Percentiles rank a stretch among this genome's conserved stretches.
phyloP scores from a whole-genome alignment of 2,888 invertebrate species.

The Therioaphis trifolii region DNA sequence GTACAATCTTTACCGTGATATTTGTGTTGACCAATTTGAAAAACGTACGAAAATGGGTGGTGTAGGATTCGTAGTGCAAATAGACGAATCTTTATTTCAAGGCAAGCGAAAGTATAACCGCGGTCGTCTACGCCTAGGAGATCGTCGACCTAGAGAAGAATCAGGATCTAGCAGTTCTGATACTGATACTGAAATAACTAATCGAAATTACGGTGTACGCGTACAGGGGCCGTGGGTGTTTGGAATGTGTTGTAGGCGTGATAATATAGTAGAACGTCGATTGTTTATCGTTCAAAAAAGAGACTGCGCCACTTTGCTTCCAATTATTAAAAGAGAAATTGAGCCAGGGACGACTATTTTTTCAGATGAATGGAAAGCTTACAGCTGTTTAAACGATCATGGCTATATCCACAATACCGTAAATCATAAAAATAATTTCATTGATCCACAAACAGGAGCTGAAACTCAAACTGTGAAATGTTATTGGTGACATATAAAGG shows the following conservation, averaged over 20 bases:
- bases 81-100: too few relatives aligned
- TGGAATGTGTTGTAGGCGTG: too few relatives aligned
- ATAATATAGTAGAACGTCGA: too few relatives aligned
- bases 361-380: constrained; percentile 12
- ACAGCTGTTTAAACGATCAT: too few relatives aligned
- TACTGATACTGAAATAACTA: not conserved
- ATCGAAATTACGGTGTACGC: not conserved
- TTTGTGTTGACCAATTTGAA: constrained; percentile 5
- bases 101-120: not conserved
- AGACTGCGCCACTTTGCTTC: not conserved
- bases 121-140: constrained; percentile 1
- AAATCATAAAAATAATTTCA: too few relatives aligned
- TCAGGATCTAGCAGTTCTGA: not conserved
- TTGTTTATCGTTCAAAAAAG: too few relatives aligned
- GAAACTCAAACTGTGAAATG: too few relatives aligned
- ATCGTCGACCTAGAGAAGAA: constrained; percentile 6
- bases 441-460: too few relatives aligned
- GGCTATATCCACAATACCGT: too few relatives aligned
- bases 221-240: too few relatives aligned
- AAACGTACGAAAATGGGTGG: not conserved
- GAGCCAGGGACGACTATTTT: not conserved
- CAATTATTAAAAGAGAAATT: constrained; percentile 1
- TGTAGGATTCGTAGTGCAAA: not conserved
- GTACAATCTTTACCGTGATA: not conserved
- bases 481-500: too few relatives aligned